Conservation (phyloP, 2,888 invertebrate genomes). For the Drosophila gaucha region DNA sequence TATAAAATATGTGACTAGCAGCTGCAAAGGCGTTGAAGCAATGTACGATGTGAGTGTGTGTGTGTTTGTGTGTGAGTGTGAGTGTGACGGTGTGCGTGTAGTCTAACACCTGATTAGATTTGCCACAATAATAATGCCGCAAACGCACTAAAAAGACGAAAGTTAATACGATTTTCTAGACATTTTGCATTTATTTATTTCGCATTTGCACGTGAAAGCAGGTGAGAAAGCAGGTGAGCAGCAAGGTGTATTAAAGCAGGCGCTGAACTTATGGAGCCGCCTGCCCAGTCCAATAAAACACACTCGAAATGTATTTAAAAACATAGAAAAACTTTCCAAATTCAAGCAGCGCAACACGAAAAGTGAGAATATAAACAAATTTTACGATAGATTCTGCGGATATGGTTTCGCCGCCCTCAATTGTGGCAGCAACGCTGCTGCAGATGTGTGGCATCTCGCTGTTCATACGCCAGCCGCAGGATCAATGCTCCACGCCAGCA, state of each 20-base stretch:
- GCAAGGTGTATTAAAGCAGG: constrained; percentile 12
- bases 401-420: constrained; percentile 51
- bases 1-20: constrained; percentile 9
- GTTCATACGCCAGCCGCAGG: constrained; percentile 34
- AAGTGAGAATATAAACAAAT: constrained; percentile 1
- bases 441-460: constrained; percentile 43
- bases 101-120: constrained; percentile 50
- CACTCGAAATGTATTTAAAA: constrained; percentile 17
- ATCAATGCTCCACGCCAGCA: constrained; percentile 24
- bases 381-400: constrained; percentile 13
- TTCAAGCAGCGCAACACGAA: background rate
- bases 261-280: background rate
- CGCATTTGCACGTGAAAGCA: constrained; percentile 5
- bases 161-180: constrained; percentile 23
- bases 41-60: constrained; percentile 2
- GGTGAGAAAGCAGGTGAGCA: background rate
- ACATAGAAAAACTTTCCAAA: constrained; percentile 12
- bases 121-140: constrained; percentile 26
- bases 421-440: constrained; percentile 35
- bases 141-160: constrained; percentile 8
- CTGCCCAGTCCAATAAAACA: background rate
- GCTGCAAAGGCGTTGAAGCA: constrained; percentile 33
- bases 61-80: background rate
- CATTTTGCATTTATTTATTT: constrained; percentile 34
- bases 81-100: constrained; percentile 3